Percentiles rank a stretch among this genome's conserved stretches.
Evolutionary conservation across 2,888 invertebrate species (phyloP).

Genomic region (Caenorhabditis imperialis): DNA sequence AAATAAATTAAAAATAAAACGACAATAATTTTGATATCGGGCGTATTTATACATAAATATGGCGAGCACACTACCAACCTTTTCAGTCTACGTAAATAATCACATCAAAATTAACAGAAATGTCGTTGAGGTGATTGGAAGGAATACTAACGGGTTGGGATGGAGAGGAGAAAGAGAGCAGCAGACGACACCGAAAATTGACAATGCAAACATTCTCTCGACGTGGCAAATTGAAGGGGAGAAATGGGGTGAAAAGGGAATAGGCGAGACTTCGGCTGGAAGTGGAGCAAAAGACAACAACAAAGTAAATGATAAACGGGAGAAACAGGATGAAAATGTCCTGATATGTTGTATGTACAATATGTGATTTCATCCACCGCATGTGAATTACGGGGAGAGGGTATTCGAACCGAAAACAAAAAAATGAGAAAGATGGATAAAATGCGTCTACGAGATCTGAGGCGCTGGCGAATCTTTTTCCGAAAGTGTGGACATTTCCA

Average conservation of each 20-base stretch:
- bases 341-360: constrained; percentile 49
- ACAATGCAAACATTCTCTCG: constrained; percentile 13
- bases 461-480: too few relatives aligned
- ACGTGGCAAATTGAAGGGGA: constrained; percentile 8
- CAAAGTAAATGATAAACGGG: background rate
- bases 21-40: too few relatives aligned
- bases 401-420: background rate
- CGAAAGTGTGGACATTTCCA: too few relatives aligned
- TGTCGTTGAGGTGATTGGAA: too few relatives aligned
- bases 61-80: too few relatives aligned
- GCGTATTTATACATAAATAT: too few relatives aligned
- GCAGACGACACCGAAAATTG: background rate
- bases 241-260: background rate
- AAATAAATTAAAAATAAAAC: too few relatives aligned
- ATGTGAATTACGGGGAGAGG: constrained; percentile 6
- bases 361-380: constrained; percentile 42
- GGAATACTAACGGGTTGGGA: too few relatives aligned
- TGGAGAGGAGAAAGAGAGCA: constrained; percentile 1
- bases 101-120: too few relatives aligned
- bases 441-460: constrained; percentile 41
- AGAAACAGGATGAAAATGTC: constrained; percentile 1
- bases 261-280: constrained; percentile 6
- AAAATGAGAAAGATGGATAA: constrained; percentile 1
- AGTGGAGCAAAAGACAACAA: background rate
- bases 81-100: too few relatives aligned